These are phyloP conservation scores for Chelonia mydas DNA, from an alignment of 2,797 vertebrate species.

Conservation along the genomic window DNA sequence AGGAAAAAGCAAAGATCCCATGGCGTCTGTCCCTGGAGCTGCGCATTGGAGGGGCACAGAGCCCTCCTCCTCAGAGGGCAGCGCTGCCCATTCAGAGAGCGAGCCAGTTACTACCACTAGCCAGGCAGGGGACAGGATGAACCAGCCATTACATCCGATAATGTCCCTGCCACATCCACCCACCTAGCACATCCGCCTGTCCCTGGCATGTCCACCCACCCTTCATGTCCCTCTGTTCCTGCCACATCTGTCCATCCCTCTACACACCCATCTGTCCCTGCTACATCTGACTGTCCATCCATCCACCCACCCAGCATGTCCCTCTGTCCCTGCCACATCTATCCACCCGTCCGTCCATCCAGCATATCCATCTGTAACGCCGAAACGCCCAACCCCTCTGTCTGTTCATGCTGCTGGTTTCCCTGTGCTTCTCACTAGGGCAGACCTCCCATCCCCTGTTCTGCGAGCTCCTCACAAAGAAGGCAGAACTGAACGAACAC, in stretches of 20 bases:
- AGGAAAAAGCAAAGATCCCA: background rate
- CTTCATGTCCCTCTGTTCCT: background rate
- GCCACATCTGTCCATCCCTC: fast-evolving
- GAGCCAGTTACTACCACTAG: background rate
- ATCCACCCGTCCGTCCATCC: too few relatives aligned
- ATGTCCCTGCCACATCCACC: background rate
- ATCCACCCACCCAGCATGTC: fast-evolving
- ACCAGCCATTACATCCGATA: background rate
- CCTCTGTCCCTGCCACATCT: background rate
- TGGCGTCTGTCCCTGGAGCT: background rate
- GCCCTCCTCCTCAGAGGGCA: background rate
- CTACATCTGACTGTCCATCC: fast-evolving
- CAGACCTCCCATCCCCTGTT: background rate
- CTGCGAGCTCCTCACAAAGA: background rate
- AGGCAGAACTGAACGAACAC: background rate
- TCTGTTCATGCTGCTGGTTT: background rate
- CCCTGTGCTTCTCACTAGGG: background rate
- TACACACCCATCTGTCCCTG: fast-evolving
- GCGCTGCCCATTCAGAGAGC: background rate
- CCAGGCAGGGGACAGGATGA: background rate
- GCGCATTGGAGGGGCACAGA: background rate
- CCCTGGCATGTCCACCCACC: too few relatives aligned
- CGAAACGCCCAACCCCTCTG: background rate
- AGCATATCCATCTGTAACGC: too few relatives aligned
- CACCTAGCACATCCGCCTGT: fast-evolving